Conservation (phyloP, 2,113 vertebrate species). For the Engystomops pustulosus region DNA sequence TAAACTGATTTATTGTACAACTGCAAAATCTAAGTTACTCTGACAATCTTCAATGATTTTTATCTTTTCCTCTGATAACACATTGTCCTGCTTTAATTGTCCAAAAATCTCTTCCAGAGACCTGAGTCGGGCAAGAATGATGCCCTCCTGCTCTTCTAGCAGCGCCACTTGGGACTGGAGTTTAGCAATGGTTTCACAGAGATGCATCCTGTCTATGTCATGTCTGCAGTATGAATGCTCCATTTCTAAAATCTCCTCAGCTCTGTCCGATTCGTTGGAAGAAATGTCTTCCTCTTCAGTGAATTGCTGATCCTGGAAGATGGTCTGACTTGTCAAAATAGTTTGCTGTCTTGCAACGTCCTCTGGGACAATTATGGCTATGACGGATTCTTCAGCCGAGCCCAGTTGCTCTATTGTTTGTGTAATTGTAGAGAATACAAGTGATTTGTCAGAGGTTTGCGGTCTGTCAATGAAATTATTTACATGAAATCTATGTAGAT, state of each 20-base stretch:
- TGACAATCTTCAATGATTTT: constrained; percentile 77
- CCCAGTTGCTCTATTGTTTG: constrained; percentile 70
- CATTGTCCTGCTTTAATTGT: constrained; percentile 77
- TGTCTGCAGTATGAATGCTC: constrained; percentile 85
- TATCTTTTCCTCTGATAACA: constrained; percentile 81
- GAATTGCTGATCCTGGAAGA: constrained; percentile 63
- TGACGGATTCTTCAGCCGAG: constrained; percentile 69
- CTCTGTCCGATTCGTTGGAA: constrained; percentile 49
- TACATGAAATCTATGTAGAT: constrained; percentile 58
- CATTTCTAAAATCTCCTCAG: constrained; percentile 70
- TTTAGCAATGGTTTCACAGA: constrained; percentile 83
- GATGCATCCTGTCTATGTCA: constrained; percentile 76
- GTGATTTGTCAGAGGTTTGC: constrained; percentile 66
- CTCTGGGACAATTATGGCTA: constrained; percentile 73
- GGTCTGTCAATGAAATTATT: constrained; percentile 65
- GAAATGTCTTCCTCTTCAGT: constrained; percentile 61
- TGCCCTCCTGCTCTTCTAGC: constrained; percentile 80
- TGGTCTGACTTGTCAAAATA: constrained; percentile 61
- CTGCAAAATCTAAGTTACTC: constrained; percentile 73
- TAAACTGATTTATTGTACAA: constrained; percentile 66
- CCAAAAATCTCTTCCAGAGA: constrained; percentile 78
- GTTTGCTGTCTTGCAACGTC: constrained; percentile 64
- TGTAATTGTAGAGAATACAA: constrained; percentile 71
- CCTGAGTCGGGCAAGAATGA: constrained; percentile 77
- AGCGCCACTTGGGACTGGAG: constrained; percentile 81